phyloP scores from a whole-genome alignment of 2,888 invertebrate species.

The Ametastegia equiseti region DNA sequence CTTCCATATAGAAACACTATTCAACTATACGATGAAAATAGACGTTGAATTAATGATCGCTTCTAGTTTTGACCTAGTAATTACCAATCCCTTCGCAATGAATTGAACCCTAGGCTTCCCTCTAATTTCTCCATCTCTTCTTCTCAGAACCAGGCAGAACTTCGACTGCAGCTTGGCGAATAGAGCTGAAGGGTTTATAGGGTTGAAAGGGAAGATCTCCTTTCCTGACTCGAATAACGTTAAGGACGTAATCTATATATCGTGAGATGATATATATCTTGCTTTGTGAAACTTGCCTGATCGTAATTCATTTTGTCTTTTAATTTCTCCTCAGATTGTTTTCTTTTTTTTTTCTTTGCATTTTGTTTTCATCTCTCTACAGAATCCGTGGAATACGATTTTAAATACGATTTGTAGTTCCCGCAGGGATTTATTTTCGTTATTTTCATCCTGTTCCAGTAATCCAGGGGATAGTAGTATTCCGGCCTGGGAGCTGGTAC shows the following conservation, averaged over 20 bases:
- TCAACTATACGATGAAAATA: conserved; percentile 57
- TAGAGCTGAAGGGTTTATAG: not conserved
- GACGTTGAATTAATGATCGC: conserved; percentile 64
- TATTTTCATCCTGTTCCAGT: not conserved
- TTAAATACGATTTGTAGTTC: conserved; percentile 21
- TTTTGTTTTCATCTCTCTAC: not conserved
- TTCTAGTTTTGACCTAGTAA: conserved; percentile 61
- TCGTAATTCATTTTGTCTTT: no score
- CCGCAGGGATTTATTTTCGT: conserved; percentile 18
- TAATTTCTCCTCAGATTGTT: not conserved
- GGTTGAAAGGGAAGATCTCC: not conserved
- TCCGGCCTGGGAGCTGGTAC: not conserved
- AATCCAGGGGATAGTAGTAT: conserved; percentile 18
- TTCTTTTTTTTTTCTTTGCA: not conserved
- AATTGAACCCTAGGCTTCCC: conserved; percentile 63
- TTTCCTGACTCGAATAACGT: not conserved
- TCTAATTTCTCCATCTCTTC: conserved; percentile 69
- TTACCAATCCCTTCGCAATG: conserved; percentile 65
- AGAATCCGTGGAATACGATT: not conserved
- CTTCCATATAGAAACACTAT: no score
- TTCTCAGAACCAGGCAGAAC: no score
- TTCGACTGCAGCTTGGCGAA: conserved; percentile 60
- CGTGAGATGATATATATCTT: no score
- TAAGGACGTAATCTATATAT: no score
- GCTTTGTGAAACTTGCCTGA: no score